Base-by-base conservation (phyloP, 2,113 vertebrate genomes). In the Coryphaenoides rupestris region DNA sequence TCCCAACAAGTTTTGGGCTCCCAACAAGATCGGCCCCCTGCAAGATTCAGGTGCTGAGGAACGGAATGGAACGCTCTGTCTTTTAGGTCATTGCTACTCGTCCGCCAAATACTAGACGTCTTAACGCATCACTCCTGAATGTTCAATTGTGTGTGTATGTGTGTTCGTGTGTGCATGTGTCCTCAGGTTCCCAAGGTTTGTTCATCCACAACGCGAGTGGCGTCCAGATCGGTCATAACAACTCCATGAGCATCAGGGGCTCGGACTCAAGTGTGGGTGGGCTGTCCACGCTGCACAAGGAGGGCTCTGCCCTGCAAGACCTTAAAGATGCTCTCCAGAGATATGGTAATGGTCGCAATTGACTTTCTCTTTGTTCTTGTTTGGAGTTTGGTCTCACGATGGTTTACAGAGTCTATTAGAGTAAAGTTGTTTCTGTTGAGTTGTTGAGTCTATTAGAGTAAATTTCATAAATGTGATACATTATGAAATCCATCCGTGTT, bases 171-270 rank as follows among this genome's bases (percentile, higher is more conserved):
- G 14, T 61, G 22, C 56, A 22, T 68, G 7, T 60, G 19, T 15
- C 4, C 57, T 45, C 28, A 49, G 40, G 3, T 60, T 66, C 7
- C 84, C 83, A 60, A 15, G 66, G 76, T 21, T 56, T 90, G 13
- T 71, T 23, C 75, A 91, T 92, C 75, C 62, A 68, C 0, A 83
- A 89, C 47, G 86, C 90, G 66, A 87, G 81, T 1, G 86, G 82
- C 22, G 84, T 92, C 75, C 91, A 92, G 66, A 91, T 92, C 6
- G 91, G 91, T n/a, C 81, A 73, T 77, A 77, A 89, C 82, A 92
- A 92, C 82, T 73, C 1, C 0, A 80, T 92, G 78, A 76, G 60
- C 17, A 77, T 90, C 50, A 55, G 69, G 49, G 24, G 56, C 50
- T 49, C 17, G 5, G 88, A 89, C 0, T 19, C 56, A 1, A 40